phyloP scores from a whole-genome alignment of 2,113 vertebrate genomes.

The Sterrhoptilus dennistouni region DNA sequence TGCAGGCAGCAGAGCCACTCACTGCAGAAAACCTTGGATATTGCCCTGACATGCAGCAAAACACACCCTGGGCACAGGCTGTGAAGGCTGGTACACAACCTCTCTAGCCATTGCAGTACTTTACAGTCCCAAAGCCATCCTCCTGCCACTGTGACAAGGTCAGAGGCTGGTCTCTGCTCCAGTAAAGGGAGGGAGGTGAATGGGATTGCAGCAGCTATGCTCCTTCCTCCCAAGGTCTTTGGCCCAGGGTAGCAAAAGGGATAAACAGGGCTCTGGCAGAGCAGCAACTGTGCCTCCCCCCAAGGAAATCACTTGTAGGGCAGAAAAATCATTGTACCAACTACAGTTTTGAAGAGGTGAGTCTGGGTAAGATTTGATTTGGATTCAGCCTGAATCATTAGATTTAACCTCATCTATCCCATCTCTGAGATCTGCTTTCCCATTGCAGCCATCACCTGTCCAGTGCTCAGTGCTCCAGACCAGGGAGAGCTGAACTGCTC shows the following conservation, averaged over 20 bases:
- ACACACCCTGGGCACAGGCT: neutral
- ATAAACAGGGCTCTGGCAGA: neutral
- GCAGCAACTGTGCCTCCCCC: neutral
- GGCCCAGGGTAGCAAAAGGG: neutral
- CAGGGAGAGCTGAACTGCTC: no score
- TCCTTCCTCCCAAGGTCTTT: neutral
- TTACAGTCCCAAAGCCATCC: neutral
- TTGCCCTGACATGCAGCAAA: neutral
- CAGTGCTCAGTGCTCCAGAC: neutral
- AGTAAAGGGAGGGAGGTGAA: neutral
- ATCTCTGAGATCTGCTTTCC: neutral
- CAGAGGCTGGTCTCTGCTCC: neutral
- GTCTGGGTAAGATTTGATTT: neutral
- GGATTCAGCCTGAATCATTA: neutral
- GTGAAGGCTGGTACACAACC: neutral
- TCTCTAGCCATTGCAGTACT: neutral
- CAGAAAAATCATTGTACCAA: neutral
- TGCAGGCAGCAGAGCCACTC: accelerated
- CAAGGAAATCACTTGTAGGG: neutral
- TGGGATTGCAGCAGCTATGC: neutral
- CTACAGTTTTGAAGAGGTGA: neutral
- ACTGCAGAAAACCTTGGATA: neutral
- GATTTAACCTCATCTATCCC: neutral
- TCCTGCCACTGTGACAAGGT: neutral
- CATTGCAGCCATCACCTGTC: neutral